These are phyloP conservation scores for Calephelis virginiensis DNA, from an alignment of 1,140 invertebrate genomes.

Conservation along the genomic window DNA sequence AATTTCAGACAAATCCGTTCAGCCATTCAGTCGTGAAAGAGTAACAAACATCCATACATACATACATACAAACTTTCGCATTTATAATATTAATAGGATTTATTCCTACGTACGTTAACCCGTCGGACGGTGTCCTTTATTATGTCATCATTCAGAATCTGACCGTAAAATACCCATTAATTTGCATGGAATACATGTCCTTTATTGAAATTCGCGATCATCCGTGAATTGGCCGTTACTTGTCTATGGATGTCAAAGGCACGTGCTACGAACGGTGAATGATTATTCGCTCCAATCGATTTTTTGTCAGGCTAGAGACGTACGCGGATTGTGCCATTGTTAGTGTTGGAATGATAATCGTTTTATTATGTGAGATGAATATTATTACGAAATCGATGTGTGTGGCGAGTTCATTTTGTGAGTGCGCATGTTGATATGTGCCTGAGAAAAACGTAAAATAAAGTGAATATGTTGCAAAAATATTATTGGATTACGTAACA, in stretches of 20 bases:
- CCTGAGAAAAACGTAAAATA: no score
- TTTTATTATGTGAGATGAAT: constrained; percentile 21
- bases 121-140: constrained; percentile 2
- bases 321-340: constrained; percentile 1
- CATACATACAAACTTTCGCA: background rate
- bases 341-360: constrained; percentile 19
- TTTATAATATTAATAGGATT: background rate
- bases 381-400: background rate
- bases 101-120: background rate
- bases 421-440: no score
- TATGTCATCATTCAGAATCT: constrained; percentile 10
- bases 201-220: constrained; percentile 16
- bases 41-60: no score
- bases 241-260: constrained; percentile 13
- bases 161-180: constrained; percentile 10
- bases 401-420: background rate
- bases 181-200: constrained; percentile 11
- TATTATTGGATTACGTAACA: no score
- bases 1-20: no score
- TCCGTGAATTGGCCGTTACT: constrained; percentile 14
- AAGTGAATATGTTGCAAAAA: no score
- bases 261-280: constrained; percentile 10
- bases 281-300: constrained; percentile 10
- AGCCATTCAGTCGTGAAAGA: no score
- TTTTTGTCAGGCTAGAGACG: constrained; percentile 15